phyloP scores from a whole-genome alignment of 2,888 invertebrate species.

The Spilarctia lutea region DNA sequence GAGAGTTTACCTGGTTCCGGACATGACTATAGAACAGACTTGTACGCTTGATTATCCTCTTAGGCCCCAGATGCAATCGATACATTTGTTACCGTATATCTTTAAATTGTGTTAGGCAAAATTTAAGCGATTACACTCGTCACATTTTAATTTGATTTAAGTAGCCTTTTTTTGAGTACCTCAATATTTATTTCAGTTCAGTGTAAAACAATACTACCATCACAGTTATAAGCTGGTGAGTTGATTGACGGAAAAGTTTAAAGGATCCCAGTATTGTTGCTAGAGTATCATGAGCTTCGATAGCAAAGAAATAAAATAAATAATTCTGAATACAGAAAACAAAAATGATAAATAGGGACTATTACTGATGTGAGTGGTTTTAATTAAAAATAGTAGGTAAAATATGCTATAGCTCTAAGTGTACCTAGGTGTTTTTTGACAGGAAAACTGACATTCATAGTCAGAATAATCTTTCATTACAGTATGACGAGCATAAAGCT shows the following conservation, averaged over 20 bases:
- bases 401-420: no score
- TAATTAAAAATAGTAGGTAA: no score
- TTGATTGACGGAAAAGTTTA: background rate
- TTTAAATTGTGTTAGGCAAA: conserved; percentile 5
- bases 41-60: conserved; percentile 34
- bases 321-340: no score
- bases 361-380: no score
- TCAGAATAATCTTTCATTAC: background rate
- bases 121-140: conserved; percentile 9
- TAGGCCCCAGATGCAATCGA: conserved; percentile 30
- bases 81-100: conserved; percentile 16
- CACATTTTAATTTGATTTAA: background rate
- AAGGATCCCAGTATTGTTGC: background rate
- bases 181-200: no score
- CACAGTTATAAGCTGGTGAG: background rate
- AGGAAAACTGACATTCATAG: no score
- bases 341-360: no score
- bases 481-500: background rate
- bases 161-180: background rate
- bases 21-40: conserved; percentile 30
- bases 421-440: no score
- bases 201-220: no score
- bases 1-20: conserved; percentile 28
- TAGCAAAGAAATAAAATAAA: no score
- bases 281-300: background rate